These are phyloP conservation scores for Drosophila kuntzei DNA, from an alignment of 2,888 invertebrate genomes.

Conservation along the genomic window DNA sequence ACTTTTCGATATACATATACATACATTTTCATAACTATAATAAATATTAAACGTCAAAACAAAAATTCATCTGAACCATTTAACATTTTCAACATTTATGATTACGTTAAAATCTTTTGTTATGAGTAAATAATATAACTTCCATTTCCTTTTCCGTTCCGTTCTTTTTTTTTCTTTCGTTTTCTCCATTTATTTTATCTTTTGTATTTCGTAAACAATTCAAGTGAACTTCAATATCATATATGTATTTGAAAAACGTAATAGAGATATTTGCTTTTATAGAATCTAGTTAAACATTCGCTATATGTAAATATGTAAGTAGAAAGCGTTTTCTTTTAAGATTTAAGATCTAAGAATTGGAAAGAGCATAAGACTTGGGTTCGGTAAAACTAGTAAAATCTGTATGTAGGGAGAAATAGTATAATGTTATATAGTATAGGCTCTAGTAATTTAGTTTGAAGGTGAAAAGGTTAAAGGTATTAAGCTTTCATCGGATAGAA, in stretches of 20 bases:
- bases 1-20: conserved; percentile 76
- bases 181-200: conserved; percentile 40
- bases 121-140: conserved; percentile 74
- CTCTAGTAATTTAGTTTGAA: conserved; percentile 31
- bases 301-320: conserved; percentile 55
- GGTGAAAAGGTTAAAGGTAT: conserved; percentile 16
- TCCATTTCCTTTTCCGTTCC: conserved; percentile 10
- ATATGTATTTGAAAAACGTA: conserved; percentile 67
- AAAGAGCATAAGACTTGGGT: conserved; percentile 65
- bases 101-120: conserved; percentile 72
- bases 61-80: conserved; percentile 70
- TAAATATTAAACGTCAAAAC: conserved; percentile 63
- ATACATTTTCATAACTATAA: conserved; percentile 73
- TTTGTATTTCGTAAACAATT: conserved; percentile 68
- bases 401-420: conserved; percentile 27
- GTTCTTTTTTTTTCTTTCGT: conserved; percentile 39
- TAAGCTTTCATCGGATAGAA: conserved; percentile 40
- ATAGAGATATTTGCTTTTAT: conserved; percentile 64
- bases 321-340: conserved; percentile 51
- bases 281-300: conserved; percentile 74
- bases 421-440: conserved; percentile 25
- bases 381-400: conserved; percentile 59
- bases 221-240: conserved; percentile 67
- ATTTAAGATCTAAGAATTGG: conserved; percentile 50
- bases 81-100: conserved; percentile 77